phyloP scores from a whole-genome alignment of 2,797 vertebrate species.

The Malacoraja senta region DNA sequence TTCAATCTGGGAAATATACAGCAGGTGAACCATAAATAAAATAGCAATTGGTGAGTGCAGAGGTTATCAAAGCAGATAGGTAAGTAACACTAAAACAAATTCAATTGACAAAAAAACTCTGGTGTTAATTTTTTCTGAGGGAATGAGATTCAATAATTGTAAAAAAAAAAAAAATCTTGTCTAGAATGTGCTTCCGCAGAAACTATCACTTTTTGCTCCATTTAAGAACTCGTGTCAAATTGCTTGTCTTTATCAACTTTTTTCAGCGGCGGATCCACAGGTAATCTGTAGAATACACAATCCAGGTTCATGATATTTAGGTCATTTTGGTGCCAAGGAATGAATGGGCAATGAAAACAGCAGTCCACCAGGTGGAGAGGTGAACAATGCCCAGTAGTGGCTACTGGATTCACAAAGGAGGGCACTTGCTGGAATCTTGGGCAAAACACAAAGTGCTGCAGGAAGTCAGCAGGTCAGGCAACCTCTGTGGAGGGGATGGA shows the following conservation, averaged over 20 bases:
- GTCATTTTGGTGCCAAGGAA: not conserved
- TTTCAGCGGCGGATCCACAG: not conserved
- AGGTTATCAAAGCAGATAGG: not conserved
- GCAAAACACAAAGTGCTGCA: no score
- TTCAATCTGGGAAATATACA: not conserved
- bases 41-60: not conserved
- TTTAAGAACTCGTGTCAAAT: not conserved
- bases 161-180: not conserved
- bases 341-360: not conserved
- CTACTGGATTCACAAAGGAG: not conserved
- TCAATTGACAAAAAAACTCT: not conserved
- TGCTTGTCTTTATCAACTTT: not conserved
- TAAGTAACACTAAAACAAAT: not conserved
- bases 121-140: not conserved
- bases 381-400: not conserved
- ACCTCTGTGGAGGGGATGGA: no score
- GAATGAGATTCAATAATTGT: not conserved
- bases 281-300: no score
- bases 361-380: not conserved
- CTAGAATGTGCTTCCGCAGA: not conserved
- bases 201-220: not conserved
- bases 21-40: not conserved
- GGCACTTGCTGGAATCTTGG: no score
- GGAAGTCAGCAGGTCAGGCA: no score
- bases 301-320: not conserved